Evolutionary conservation across 2,797 vertebrate genomes (phyloP).

Genomic region (Macropodus opercularis): DNA sequence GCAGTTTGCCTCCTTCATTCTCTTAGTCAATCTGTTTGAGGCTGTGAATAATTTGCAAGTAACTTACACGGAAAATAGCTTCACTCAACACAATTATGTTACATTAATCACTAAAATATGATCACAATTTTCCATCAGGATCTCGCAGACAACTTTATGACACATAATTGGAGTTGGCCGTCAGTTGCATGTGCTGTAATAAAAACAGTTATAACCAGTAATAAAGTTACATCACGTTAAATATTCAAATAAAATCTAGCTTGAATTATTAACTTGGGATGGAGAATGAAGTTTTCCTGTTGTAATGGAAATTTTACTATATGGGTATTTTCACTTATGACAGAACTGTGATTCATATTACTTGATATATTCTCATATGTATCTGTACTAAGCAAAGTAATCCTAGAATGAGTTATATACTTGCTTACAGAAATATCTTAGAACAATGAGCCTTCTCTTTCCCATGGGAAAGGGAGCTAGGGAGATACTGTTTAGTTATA

Average conservation of each 20-base stretch:
- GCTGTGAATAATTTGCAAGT: constrained; percentile 69
- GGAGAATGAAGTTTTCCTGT: constrained; percentile 14
- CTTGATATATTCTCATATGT: too few relatives aligned
- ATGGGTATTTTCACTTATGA: too few relatives aligned
- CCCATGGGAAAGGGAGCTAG: too few relatives aligned
- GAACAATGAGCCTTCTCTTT: too few relatives aligned
- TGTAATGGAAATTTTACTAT: too few relatives aligned
- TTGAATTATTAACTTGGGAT: constrained; percentile 36
- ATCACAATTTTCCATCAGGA: constrained; percentile 45
- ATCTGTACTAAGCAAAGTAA: too few relatives aligned
- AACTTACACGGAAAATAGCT: constrained; percentile 68
- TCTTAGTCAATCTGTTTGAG: constrained; percentile 69
- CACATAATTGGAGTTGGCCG: constrained; percentile 48
- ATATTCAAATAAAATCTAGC: constrained; percentile 43
- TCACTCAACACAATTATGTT: constrained; percentile 58
- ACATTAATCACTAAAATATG: constrained; percentile 59
- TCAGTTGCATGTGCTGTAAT: constrained; percentile 35
- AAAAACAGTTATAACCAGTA: constrained; percentile 41
- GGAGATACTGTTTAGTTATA: too few relatives aligned
- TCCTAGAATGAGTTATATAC: too few relatives aligned
- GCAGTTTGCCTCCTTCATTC: constrained; percentile 60
- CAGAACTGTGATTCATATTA: too few relatives aligned
- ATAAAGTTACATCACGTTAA: constrained; percentile 37
- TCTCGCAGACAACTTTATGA: constrained; percentile 39
- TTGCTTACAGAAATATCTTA: too few relatives aligned